phyloP scores from a whole-genome alignment of 2,113 vertebrate genomes.

The Tretioscincus oriximinensis region DNA sequence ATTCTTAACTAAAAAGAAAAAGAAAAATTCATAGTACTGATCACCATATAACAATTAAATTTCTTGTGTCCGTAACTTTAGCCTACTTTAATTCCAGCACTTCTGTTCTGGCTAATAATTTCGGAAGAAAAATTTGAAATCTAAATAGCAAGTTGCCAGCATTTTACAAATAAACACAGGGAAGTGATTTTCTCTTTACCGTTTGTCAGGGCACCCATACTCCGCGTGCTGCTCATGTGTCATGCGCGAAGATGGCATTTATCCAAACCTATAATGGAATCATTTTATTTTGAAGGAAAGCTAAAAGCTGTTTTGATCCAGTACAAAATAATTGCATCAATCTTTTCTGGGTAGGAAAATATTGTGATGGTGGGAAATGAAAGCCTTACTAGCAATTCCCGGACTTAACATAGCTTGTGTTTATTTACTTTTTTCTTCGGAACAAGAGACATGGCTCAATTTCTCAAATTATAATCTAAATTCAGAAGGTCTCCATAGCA shows the following conservation, averaged over 20 bases:
- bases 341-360: neutral
- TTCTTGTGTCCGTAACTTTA: neutral
- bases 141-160: conserved; percentile 25
- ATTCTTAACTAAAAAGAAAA: no score
- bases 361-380: neutral
- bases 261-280: neutral
- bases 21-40: neutral
- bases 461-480: neutral
- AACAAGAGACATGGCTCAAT: neutral
- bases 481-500: neutral
- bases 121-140: neutral
- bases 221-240: neutral
- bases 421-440: neutral
- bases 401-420: neutral
- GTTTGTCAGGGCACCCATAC: neutral
- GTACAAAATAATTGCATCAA: neutral
- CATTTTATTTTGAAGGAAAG: neutral
- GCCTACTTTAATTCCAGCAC: neutral
- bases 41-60: rapidly evolving
- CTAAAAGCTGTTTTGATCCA: neutral
- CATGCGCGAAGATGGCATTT: neutral
- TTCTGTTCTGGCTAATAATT: conserved; percentile 1
- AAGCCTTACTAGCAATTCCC: neutral
- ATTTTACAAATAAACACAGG: conserved; percentile 5
- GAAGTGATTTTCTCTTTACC: conserved; percentile 32